Base-by-base conservation (phyloP, 2,113 vertebrate species). In the Hiodon alosoides region DNA sequence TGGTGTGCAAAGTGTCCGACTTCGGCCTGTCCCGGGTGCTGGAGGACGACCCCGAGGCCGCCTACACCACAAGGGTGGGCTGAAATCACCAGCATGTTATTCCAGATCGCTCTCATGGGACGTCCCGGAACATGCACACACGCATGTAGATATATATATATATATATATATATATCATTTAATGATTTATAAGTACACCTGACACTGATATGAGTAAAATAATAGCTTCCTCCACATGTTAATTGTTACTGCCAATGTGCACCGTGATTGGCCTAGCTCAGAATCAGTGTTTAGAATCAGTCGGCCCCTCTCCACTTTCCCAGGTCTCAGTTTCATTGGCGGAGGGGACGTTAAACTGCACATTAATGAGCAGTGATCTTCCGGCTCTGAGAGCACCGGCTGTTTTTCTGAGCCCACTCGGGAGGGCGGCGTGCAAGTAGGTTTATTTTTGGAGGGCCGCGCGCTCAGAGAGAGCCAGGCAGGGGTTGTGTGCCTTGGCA, bases 1-100 rank as follows among this genome's bases (percentile, higher is more conserved):
- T 98, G 83, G 94, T 98, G 65, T 99, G 97, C 82, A 99, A 99
- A 81, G 95, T 99, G 81, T 99, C 96, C 0, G 96, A 99, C 84
- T 99, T 99, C 81, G 95, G 96, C 13, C 94, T 98, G 81, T 98
- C 97, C 51, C 92, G 97, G 72, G 90, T 97, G 2, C 89, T 98
- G 57, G 95, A 98, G 76, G 97, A 99, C 76, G 90, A 92, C 79
- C 86, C 83, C 5, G 90, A 91, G 72, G 86, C 87, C 3, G 85
- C 88, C 17, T 92, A 92, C 82, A 90, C 85, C 46, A 85, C 89
- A 7, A 84, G 73, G 46, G 73, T 75, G 5, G 59, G 73, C 55
- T 5, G 31, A 10, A 52, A 16, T 4, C 11, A 60, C 10, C 53
- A 55, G 51, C 2, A 6, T 31, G 57, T 58, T 10, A 59, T 57